Percentiles rank a stretch among this genome's conserved stretches.
Conservation (phyloP, 2,797 vertebrate genomes). For the Gymnodraco acuticeps region DNA sequence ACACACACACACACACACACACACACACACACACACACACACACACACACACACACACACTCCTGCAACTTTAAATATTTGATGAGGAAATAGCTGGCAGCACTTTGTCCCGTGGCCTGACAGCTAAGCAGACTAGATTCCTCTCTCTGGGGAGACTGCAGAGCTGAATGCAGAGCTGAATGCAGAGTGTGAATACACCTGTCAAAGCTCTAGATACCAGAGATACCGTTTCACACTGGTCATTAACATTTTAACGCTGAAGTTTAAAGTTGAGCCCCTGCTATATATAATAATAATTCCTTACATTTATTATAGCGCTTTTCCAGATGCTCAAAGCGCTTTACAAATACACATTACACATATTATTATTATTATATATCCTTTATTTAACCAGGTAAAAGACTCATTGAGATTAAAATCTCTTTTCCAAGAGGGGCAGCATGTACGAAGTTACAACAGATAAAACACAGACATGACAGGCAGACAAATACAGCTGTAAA, state of each 20-base stretch:
- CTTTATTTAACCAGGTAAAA: too few species aligned
- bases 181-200: slow-evolving; percentile 27
- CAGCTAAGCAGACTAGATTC: slow-evolving; percentile 34
- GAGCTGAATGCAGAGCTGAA: slow-evolving; percentile 20
- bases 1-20: not conserved
- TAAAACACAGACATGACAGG: too few species aligned
- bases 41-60: not conserved
- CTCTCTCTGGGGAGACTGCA: slow-evolving; percentile 33
- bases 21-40: not conserved
- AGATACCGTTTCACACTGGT: not conserved
- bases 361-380: too few species aligned
- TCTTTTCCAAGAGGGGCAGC: too few species aligned
- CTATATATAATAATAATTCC: too few species aligned
- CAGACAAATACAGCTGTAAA: too few species aligned
- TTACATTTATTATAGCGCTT: too few species aligned
- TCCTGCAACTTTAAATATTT: slow-evolving; percentile 53
- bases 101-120: slow-evolving; percentile 22
- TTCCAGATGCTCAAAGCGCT: too few species aligned
- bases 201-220: slow-evolving; percentile 22
- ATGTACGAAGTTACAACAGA: too few species aligned
- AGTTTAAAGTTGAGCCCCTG: not conserved
- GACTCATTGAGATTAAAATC: too few species aligned
- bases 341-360: too few species aligned
- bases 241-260: not conserved
- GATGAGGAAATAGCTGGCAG: slow-evolving; percentile 41